phyloP scores from a whole-genome alignment of 2,888 invertebrate species.

The Flexamia atlantica region DNA sequence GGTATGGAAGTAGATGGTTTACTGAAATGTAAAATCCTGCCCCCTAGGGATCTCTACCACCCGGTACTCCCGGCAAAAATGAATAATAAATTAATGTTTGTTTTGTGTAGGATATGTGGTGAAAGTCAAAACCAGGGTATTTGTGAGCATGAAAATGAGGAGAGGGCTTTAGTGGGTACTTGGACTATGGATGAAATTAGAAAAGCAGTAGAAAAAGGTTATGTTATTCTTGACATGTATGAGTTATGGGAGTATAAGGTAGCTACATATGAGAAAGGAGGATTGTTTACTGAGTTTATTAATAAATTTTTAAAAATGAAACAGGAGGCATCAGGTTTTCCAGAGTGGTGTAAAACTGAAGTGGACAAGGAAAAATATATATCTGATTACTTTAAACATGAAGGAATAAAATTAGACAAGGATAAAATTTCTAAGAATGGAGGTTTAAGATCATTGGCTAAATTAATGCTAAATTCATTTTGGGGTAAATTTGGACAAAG shows the following conservation, averaged over 20 bases:
- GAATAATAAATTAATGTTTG: conserved; percentile 72
- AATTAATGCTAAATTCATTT: conserved; percentile 69
- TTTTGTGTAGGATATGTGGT: conserved; percentile 72
- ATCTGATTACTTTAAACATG: conserved; percentile 58
- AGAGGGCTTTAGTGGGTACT: conserved; percentile 70
- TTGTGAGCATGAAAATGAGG: conserved; percentile 71
- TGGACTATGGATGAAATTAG: conserved; percentile 72
- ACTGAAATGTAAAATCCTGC: conserved; percentile 35
- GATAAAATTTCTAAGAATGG: conserved; percentile 67
- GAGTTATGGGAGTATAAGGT: conserved; percentile 71
- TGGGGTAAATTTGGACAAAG: conserved; percentile 69
- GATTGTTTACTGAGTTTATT: conserved; percentile 68
- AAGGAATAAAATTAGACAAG: conserved; percentile 67
- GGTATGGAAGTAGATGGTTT: conserved; percentile 31
- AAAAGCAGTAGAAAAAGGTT: conserved; percentile 70
- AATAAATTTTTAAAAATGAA: conserved; percentile 65
- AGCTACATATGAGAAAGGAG: conserved; percentile 62
- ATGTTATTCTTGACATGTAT: conserved; percentile 70
- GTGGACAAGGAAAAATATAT: conserved; percentile 62
- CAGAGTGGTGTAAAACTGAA: conserved; percentile 23
- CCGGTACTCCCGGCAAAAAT: conserved; percentile 70
- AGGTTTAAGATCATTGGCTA: conserved; percentile 68
- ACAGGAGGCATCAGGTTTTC: conserved; percentile 47
- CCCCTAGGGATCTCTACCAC: conserved; percentile 59
- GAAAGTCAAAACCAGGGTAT: conserved; percentile 68